Conservation (phyloP, 2,888 invertebrate species). For the Chironomus riparius region DNA sequence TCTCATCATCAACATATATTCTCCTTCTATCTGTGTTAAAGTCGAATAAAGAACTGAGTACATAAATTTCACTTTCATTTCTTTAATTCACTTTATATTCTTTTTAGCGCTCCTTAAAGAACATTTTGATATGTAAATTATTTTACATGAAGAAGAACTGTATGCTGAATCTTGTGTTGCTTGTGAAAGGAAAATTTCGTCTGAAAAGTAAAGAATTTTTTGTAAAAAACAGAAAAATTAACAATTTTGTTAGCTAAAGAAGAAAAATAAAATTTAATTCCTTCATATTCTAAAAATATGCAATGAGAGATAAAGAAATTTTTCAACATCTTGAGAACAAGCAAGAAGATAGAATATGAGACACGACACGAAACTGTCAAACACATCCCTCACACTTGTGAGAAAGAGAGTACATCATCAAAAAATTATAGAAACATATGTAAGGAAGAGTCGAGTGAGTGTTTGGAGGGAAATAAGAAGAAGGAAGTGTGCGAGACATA, state of each 20-base stretch:
- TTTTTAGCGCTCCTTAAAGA: neutral
- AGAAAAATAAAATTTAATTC: neutral
- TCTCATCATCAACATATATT: too few species aligned
- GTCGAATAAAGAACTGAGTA: neutral
- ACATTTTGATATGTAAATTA: neutral
- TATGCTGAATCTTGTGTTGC: too few species aligned
- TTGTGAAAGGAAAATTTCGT: too few species aligned
- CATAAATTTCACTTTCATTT: conserved; percentile 8
- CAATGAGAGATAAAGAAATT: neutral
- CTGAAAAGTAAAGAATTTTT: too few species aligned
- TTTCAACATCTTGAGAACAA: neutral
- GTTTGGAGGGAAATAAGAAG: neutral
- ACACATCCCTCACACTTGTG: neutral
- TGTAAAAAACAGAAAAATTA: neutral
- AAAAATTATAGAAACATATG: neutral
- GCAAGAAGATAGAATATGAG: neutral
- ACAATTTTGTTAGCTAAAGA: neutral
- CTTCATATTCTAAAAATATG: neutral
- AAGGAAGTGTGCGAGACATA: neutral
- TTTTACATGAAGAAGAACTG: neutral
- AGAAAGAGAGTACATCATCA: neutral
- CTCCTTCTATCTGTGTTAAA: too few species aligned
- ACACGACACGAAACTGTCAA: neutral
- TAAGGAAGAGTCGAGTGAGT: neutral
- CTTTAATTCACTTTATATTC: neutral